phyloP scores from a whole-genome alignment of 2,888 invertebrate species.

The Anoplius nigerrimus region DNA sequence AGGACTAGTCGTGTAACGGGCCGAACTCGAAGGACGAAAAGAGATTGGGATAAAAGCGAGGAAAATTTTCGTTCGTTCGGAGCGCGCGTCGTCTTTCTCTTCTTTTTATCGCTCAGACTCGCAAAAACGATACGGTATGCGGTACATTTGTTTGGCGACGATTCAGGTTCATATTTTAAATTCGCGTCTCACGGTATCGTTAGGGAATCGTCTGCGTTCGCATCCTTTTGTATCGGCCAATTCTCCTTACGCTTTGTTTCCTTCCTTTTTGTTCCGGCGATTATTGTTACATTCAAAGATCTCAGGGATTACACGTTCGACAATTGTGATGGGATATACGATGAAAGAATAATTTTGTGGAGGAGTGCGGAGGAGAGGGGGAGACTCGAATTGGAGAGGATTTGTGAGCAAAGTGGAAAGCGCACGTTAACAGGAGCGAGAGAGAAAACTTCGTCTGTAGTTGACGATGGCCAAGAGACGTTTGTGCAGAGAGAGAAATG shows the following conservation, averaged over 20 bases:
- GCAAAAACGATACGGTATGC: background rate
- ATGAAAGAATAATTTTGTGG: background rate
- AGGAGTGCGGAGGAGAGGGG: conserved; percentile 6
- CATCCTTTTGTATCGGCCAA: conserved; percentile 1
- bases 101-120: no score
- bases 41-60: no score
- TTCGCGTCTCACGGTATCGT: background rate
- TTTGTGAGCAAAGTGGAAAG: background rate
- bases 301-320: conserved; percentile 37
- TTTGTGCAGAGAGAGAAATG: background rate
- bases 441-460: conserved; percentile 1
- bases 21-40: no score
- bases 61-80: no score
- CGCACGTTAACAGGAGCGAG: background rate
- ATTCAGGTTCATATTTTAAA: conserved; percentile 7
- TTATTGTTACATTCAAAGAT: conserved; percentile 20
- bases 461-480: background rate
- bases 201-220: background rate
- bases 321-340: conserved; percentile 13
- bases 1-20: no score
- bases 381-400: background rate
- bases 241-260: background rate
- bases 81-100: no score
- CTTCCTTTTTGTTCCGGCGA: background rate
- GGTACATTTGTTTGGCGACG: background rate